These are phyloP conservation scores for Gisinianus flammeolus DNA, from an alignment of 2,888 invertebrate genomes.

Conservation along the genomic window DNA sequence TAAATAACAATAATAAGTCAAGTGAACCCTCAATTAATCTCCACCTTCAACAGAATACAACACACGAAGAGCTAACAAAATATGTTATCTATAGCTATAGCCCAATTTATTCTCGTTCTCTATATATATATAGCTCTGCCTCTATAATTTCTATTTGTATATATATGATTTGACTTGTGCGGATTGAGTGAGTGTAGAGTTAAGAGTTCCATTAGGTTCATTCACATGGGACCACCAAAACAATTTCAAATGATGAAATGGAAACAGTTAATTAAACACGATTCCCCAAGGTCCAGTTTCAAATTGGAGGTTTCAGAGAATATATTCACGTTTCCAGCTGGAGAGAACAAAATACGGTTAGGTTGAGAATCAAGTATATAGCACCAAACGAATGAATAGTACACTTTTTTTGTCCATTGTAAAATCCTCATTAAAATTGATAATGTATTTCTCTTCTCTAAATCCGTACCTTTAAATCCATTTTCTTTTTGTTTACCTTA, in stretches of 20 bases:
- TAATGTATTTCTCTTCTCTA: too few relatives aligned
- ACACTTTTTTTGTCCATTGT: too few relatives aligned
- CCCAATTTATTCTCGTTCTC: neutral
- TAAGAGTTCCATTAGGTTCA: neutral
- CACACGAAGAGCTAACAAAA: neutral
- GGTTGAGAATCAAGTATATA: too few relatives aligned
- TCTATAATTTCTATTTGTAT: too few relatives aligned
- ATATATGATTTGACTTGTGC: neutral
- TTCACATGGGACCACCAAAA: slow-evolving; percentile 1
- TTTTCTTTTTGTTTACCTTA: too few relatives aligned
- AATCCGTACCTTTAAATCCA: too few relatives aligned
- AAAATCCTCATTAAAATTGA: too few relatives aligned
- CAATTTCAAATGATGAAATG: neutral
- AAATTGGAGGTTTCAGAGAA: neutral
- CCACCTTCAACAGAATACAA: neutral
- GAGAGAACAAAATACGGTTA: too few relatives aligned
- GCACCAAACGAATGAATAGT: too few relatives aligned
- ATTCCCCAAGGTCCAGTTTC: neutral
- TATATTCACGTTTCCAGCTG: too few relatives aligned
- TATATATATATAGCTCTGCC: neutral
- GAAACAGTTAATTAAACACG: neutral
- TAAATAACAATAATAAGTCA: slow-evolving; percentile 9
- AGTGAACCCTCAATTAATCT: slow-evolving; percentile 27
- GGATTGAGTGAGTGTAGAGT: slow-evolving; percentile 5
- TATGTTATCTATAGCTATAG: neutral